Evolutionary conservation across 2,797 vertebrate species (phyloP).

Genomic region (Dicrostonyx torquatus): DNA sequence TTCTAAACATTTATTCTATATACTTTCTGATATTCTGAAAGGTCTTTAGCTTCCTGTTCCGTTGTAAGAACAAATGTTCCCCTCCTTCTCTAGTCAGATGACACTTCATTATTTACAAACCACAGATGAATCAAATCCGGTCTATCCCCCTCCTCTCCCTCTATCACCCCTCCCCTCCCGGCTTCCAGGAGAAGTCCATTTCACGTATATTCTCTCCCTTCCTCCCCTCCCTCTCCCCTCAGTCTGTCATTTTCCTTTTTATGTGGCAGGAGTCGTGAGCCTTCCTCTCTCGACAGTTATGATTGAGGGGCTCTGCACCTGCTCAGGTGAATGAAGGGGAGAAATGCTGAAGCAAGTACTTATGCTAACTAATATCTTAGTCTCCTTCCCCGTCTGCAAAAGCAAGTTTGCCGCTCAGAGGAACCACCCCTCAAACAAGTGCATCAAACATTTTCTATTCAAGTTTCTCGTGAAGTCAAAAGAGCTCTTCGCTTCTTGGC

Average conservation of each 20-base stretch:
- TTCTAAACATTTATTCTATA: neutral
- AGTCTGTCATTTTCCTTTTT: constrained; percentile 44
- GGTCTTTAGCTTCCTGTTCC: neutral
- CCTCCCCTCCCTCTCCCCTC: neutral
- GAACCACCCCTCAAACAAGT: neutral
- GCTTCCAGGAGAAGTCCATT: neutral
- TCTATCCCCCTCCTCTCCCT: neutral
- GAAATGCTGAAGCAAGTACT: constrained; percentile 56
- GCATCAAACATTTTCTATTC: constrained; percentile 1
- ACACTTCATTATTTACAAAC: constrained; percentile 40
- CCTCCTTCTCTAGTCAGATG: constrained; percentile 14
- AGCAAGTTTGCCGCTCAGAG: constrained; percentile 25
- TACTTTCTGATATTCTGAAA: constrained; percentile 31
- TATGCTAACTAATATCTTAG: constrained; percentile 35
- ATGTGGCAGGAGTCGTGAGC: constrained; percentile 39
- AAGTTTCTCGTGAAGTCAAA: constrained; percentile 35
- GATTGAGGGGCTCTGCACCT: constrained; percentile 67
- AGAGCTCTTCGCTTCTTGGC: constrained; percentile 24
- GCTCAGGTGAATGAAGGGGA: constrained; percentile 69
- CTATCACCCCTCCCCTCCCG: neutral
- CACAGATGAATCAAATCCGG: neutral
- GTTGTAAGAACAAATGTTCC: constrained; percentile 33
- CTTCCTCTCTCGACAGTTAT: constrained; percentile 58
- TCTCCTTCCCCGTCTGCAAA: constrained; percentile 41
- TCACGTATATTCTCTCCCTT: no score